Base-by-base conservation (phyloP, 2,797 vertebrate species). In the Spinus pinus region DNA sequence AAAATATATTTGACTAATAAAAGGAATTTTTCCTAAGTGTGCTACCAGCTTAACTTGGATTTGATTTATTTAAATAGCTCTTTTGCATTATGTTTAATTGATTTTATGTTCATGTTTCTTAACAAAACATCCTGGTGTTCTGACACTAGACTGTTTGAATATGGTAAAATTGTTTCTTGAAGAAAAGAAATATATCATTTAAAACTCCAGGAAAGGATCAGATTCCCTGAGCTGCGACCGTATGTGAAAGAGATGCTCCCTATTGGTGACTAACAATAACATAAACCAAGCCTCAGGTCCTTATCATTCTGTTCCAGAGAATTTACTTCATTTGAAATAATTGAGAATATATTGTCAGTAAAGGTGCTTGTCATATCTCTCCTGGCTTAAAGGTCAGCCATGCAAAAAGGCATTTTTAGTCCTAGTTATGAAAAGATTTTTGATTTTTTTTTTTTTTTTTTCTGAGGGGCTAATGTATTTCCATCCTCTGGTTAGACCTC, bases 371-470 rank as follows among this genome's bases (percentile, higher is more conserved):
- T 90, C 46, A 8, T 89, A 70, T 73, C 56, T 92, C 39, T 85
- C 31, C 60, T 67, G 51, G 17, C 56, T 95, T 92, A 86, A 88
- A 95, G 53, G 77, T 94, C 61, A 96, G 41, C 64, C 61, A 81
- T 61, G 33, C 72, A 88, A 82, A 95, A 78, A 31, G 37, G 4
- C 0, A 0, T 5, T 73, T 87, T 82, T n/a, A 67, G 60, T 80
- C 39, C 14, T 3, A 82, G 50, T 47, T 74, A 35, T 50, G 39
- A 71, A 87, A 82, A 78, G 33, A 9, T 24, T 90, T 81, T 82
- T 74, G 75, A 86, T 81, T 91, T 75, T 81, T 83, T 81, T 91
- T 91, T 77, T n/a, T n/a, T n/a, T 90, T 81, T 89, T 82, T 91
- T 37, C 58, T 73, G 60, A 71, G 66, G 22, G 39, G 37, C 85